phyloP scores from a whole-genome alignment of 2,797 vertebrate species.

The Pelodytes ibericus region DNA sequence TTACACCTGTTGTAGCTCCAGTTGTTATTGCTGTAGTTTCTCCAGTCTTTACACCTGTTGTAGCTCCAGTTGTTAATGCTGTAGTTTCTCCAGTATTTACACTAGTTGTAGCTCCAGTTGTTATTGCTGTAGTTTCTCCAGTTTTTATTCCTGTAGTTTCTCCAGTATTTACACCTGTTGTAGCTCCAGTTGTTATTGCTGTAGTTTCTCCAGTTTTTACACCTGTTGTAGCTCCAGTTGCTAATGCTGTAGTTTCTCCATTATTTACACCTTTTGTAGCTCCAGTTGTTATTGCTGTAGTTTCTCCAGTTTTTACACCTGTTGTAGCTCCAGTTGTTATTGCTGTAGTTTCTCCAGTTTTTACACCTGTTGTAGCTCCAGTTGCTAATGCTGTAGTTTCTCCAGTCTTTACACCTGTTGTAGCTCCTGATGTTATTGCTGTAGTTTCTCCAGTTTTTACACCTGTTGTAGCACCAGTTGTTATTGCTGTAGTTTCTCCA shows the following conservation, averaged over 20 bases:
- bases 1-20: neutral
- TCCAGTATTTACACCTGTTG: too few relatives aligned
- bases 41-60: neutral
- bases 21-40: neutral
- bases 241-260: neutral
- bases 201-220: neutral
- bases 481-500: neutral
- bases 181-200: too few relatives aligned
- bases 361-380: neutral
- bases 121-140: too few relatives aligned
- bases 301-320: neutral
- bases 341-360: neutral
- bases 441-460: neutral
- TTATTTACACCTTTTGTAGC: neutral
- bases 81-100: neutral
- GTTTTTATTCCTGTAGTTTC: too few relatives aligned
- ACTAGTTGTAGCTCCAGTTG: too few relatives aligned
- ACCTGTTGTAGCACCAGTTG: too few relatives aligned
- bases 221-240: neutral
- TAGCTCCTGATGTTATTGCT: neutral
- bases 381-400: neutral
- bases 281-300: neutral
- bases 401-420: neutral
- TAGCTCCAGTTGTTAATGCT: neutral
- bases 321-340: neutral